These are phyloP conservation scores for Tetramorium alpestre DNA, from an alignment of 1,140 invertebrate genomes.

Conservation along the genomic window DNA sequence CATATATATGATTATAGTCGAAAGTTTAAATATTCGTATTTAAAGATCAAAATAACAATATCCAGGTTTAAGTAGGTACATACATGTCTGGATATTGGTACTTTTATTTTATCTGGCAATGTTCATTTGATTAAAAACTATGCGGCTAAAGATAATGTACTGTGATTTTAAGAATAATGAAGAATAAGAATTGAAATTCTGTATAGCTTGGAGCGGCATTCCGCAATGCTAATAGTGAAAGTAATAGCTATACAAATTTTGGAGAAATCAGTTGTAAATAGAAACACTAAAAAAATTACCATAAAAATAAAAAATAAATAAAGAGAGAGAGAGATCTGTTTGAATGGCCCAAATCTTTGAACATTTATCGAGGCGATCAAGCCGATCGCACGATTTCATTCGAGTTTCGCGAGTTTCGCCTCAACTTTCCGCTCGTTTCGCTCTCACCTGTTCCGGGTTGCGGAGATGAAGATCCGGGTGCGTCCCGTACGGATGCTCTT, in stretches of 20 bases:
- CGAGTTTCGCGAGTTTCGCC: not conserved
- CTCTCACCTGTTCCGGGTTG: slow-evolving; percentile 88
- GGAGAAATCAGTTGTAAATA: not conserved
- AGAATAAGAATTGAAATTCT: not conserved
- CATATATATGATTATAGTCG: no score
- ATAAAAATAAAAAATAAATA: no score
- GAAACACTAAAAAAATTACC: not conserved
- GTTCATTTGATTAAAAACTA: not conserved
- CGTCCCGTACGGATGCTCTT: slow-evolving; percentile 88
- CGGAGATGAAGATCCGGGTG: slow-evolving; percentile 88
- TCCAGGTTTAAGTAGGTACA: no score
- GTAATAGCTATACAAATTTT: not conserved
- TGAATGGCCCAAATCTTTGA: not conserved
- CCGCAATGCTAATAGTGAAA: not conserved
- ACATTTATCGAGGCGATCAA: not conserved
- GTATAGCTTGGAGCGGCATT: not conserved
- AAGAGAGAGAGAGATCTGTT: not conserved
- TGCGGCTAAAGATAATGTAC: not conserved
- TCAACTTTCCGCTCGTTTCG: not conserved
- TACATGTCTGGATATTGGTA: no score
- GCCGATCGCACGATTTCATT: not conserved
- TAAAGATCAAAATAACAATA: no score
- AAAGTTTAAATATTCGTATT: no score
- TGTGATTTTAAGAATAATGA: not conserved
- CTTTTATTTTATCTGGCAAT: not conserved